Conservation (phyloP, 2,888 invertebrate species). For the Lymantria monacha region DNA sequence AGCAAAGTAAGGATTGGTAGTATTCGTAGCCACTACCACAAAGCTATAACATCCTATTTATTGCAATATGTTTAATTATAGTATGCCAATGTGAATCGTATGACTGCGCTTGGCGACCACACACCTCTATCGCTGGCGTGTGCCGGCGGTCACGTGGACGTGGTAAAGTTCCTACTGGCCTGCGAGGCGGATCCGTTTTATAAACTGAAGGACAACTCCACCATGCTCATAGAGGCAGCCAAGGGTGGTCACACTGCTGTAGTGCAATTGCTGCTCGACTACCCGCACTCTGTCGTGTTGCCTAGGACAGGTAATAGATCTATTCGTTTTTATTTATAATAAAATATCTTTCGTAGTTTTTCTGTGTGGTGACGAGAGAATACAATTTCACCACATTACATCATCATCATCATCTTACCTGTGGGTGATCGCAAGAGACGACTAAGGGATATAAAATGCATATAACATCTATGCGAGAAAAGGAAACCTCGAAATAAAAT, state of each 20-base stretch:
- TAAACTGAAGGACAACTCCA: slow-evolving; percentile 98
- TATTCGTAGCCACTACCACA: no score
- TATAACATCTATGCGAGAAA: no score
- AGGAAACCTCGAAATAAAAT: no score
- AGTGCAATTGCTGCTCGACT: slow-evolving; percentile 96
- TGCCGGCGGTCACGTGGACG: slow-evolving; percentile 96
- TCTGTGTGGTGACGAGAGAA: no score
- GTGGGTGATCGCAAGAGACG: no score
- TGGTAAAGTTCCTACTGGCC: slow-evolving; percentile 95
- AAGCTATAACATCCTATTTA: no score
- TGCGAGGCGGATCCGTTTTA: slow-evolving; percentile 97
- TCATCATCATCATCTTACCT: no score
- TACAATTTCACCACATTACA: no score
- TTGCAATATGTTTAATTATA: slow-evolving; percentile 18
- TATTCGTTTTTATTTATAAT: background rate
- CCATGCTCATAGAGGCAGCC: slow-evolving; percentile 99
- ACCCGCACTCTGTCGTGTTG: slow-evolving; percentile 92
- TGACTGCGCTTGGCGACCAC: slow-evolving; percentile 97
- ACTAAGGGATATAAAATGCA: no score
- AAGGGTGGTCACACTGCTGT: slow-evolving; percentile 98
- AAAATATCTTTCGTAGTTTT: no score
- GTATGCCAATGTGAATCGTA: slow-evolving; percentile 80
- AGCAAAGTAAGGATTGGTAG: no score
- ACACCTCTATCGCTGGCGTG: slow-evolving; percentile 98
- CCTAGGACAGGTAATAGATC: slow-evolving; percentile 61